Evolutionary conservation across 1,140 invertebrate genomes (phyloP).

Genomic region (Zeugodacus cucurbitae): DNA sequence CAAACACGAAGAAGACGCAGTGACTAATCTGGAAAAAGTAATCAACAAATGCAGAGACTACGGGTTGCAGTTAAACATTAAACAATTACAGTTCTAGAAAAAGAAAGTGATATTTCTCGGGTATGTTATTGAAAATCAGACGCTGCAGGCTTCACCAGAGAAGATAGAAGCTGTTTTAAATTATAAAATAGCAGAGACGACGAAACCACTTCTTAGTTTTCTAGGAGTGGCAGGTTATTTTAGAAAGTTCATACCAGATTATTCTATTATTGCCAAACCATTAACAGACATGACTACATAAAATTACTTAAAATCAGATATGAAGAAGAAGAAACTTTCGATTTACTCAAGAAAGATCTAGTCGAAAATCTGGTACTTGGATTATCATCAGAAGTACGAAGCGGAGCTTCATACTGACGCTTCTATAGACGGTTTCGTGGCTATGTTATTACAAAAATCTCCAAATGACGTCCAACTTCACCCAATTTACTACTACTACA

Average conservation of each 20-base stretch:
- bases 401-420: constrained; percentile 54
- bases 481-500: constrained; percentile 56
- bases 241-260: too few species aligned
- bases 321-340: constrained; percentile 41
- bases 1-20: too few species aligned
- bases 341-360: constrained; percentile 46
- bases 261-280: constrained; percentile 31
- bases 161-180: constrained; percentile 45
- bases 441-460: too few species aligned
- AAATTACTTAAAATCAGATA: constrained; percentile 8
- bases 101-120: too few species aligned
- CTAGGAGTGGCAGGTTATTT: too few species aligned
- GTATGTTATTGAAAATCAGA: too few species aligned
- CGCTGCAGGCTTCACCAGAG: too few species aligned
- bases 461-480: constrained; percentile 50
- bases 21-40: too few species aligned
- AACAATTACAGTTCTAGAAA: too few species aligned
- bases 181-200: not conserved
- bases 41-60: too few species aligned
- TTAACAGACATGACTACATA: constrained; percentile 17
- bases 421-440: constrained; percentile 54
- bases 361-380: constrained; percentile 45
- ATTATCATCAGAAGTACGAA: constrained; percentile 43
- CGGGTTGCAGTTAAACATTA: too few species aligned
- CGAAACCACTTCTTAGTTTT: constrained; percentile 19